Evolutionary conservation across 2,113 vertebrate species (phyloP), one percentile per base, ranked within the genome.

Genomic region (Danionella cerebrum): DNA sequence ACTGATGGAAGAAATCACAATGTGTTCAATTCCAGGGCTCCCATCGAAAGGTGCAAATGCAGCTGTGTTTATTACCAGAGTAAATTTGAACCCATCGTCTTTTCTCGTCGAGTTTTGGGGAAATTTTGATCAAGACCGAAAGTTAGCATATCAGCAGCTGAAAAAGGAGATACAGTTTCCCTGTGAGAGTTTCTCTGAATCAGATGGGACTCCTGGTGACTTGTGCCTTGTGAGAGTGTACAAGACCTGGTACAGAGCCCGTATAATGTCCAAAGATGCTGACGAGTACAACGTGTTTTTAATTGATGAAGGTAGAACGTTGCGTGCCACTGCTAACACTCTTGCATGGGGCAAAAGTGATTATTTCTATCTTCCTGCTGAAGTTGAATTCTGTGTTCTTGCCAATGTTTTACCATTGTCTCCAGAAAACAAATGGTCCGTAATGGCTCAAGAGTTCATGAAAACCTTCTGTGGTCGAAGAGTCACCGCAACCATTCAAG

Each of bases 331-430:
- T 0, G 33, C 78, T 2, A 73, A 2, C 41, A 86, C 80, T 6
- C 70, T 98, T 72, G 87, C 90, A 0, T 89, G 86, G 36, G 92
- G 91, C 41, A 67, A 82, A 50, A 73, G 75, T 10, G 87, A 92
- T 22, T 71, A 91, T 64, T 98, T 96, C 77, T 69, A 62, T 1
- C 69, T 92, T 50, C 90, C 90, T 0, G 89, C 92, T 0, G 91
- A 92, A 79, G 90, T 91, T 69, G 80, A 94, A 81, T 86, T 89
- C 75, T 96, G 93, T 63, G 70, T 97, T 4, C 80, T 98, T 54
- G 89, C 90, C 0, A 86, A 92, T 60, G 77, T 91, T 5, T 50
- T 93, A 22, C 92, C 93, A 0, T 24, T 82, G 19, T 62, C 55
- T 2, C 16, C 8, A 65, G 85, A 76, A 68, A 90, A 78, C 24